Conservation (phyloP, 2,888 invertebrate genomes). For the Panopea generosa region DNA sequence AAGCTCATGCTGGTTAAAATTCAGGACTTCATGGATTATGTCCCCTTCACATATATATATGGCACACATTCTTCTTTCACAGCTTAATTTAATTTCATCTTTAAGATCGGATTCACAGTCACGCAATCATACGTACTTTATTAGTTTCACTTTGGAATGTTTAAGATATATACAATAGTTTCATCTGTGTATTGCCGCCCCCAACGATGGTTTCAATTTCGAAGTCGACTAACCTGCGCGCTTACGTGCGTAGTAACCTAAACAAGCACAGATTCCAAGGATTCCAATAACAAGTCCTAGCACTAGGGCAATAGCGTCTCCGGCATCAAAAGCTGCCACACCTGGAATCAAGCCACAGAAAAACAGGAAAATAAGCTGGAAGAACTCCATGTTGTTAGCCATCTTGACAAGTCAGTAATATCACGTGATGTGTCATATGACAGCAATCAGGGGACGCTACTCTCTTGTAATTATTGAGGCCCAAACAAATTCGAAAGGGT, state of each 20-base stretch:
- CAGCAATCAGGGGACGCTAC: conserved; percentile 11
- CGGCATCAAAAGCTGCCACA: conserved; percentile 84
- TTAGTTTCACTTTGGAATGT: no score
- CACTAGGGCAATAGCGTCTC: conserved; percentile 85
- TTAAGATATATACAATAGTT: no score
- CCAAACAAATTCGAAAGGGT: neutral
- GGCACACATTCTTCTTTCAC: no score
- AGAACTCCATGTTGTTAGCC: conserved; percentile 63
- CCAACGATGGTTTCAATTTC: neutral
- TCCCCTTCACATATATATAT: no score
- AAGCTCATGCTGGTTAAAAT: no score
- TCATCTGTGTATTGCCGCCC: no score
- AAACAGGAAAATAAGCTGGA: conserved; percentile 66
- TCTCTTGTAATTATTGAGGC: neutral
- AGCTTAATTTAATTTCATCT: no score
- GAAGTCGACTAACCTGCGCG: conserved; percentile 53
- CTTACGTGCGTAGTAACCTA: conserved; percentile 84
- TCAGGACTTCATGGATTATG: no score
- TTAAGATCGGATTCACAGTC: no score
- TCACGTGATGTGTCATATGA: conserved; percentile 72
- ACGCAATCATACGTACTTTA: no score
- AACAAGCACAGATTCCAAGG: conserved; percentile 85
- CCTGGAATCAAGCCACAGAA: conserved; percentile 76
- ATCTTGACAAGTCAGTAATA: conserved; percentile 69
- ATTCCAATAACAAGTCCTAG: conserved; percentile 84